Evolutionary conservation across 2,797 vertebrate genomes (phyloP), one percentile per base, ranked within the genome.

Genomic region (Coluber constrictor): DNA sequence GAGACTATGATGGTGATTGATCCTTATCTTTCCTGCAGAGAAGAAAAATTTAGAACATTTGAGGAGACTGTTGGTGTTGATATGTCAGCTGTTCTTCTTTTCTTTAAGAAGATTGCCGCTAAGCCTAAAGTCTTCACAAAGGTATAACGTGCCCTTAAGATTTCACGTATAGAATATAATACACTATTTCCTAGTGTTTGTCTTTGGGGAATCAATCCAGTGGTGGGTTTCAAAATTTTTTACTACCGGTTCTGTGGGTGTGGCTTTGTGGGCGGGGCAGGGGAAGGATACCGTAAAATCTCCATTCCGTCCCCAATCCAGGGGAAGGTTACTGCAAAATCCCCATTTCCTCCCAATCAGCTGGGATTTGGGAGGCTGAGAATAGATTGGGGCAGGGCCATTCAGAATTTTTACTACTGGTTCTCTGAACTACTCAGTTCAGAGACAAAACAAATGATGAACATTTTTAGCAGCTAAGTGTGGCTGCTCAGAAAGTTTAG

Each of bases 11-110:
- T 5, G 61, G 87, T 60, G 3, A 86, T 7, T 87, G 56, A 27
- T 47, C 87, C 27, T 90, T 88, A 3, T 56, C 32, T 43, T 95
- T 93, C 13, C 61, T 23, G 32, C 32, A 96, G 96, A 61, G 96
- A 94, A 74, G 93, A 95, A 92, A 95, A 95, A 90, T 96, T 97
- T 94, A 96, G 79, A 94, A 96, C 95, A 87, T 96, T 94, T 63
- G 94, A 87, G 91, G 92, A 95, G 60, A 18, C 56, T 57, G 94
- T 89, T 0, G 96, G 94, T 0, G 0, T 97, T 61, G 94, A 97
- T 92, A 51, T 96, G 18, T 86, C 92, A 37, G 32, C 94, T 94
- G 96, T 97, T 89, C 86, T 92, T 20, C 0, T 0, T 23, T 97
- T 97, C 95, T 95, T 91, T 54, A 0, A 95, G 92, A 95, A 92